phyloP scores from a whole-genome alignment of 2,113 vertebrate species.

The Caloenas nicobarica region DNA sequence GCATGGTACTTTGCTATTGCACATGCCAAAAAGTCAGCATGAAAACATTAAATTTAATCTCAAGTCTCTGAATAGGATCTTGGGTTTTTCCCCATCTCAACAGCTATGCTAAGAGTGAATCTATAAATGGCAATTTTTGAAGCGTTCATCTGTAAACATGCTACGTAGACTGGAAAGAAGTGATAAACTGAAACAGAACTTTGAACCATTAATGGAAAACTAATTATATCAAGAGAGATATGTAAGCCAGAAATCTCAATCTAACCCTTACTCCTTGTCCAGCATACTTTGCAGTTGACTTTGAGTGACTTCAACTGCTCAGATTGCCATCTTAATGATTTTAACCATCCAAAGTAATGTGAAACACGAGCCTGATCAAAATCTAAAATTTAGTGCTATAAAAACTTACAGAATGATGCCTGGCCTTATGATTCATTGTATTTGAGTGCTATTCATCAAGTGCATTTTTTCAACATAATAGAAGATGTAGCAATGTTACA shows the following conservation, averaged over 20 bases:
- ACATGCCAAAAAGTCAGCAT: not conserved
- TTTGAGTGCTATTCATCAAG: not conserved
- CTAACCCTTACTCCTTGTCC: not conserved
- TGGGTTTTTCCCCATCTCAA: not conserved
- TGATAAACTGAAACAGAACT: slow-evolving; percentile 7
- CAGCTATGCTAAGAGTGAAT: not conserved
- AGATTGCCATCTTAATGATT: not conserved
- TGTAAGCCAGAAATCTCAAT: not conserved
- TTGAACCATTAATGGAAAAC: not conserved
- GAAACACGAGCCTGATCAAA: not conserved
- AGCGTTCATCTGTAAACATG: slow-evolving; percentile 6
- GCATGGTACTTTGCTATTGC: not conserved
- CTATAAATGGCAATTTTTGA: not conserved
- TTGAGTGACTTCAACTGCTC: not conserved
- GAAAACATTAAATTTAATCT: not conserved
- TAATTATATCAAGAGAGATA: not conserved
- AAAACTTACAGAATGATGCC: not conserved
- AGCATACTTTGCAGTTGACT: not conserved
- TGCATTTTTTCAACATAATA: not conserved
- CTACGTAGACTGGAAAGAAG: slow-evolving; percentile 12
- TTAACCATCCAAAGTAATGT: not conserved
- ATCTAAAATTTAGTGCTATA: not conserved
- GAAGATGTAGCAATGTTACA: not conserved
- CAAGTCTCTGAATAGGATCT: not conserved
- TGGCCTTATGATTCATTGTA: not conserved